Evolutionary conservation across 1,140 invertebrate species (phyloP).

Genomic region (Drosophila burlai): DNA sequence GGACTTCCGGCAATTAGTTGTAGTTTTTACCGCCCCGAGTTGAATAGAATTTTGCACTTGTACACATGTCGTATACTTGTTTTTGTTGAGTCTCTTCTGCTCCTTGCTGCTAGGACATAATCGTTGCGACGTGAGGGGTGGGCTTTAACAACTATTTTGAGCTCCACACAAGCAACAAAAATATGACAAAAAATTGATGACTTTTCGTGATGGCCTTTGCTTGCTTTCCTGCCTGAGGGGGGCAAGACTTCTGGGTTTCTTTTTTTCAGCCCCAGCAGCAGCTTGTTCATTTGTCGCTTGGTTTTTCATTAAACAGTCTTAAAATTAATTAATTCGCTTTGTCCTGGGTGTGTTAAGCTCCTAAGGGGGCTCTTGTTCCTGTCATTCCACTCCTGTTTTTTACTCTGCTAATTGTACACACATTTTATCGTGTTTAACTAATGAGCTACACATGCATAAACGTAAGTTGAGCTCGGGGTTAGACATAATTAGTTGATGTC

Average conservation of each 20-base stretch:
- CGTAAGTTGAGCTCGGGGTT: conserved; percentile 17
- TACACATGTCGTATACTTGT: conserved; percentile 73
- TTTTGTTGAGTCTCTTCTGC: conserved; percentile 25
- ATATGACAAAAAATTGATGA: conserved; percentile 53
- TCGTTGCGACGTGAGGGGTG: conserved; percentile 25
- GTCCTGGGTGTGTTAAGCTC: conserved; percentile 34
- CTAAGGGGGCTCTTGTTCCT: not conserved
- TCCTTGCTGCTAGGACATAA: conserved; percentile 30
- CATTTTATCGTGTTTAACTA: conserved; percentile 62
- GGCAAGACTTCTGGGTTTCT: not conserved
- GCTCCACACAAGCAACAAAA: conserved; percentile 9
- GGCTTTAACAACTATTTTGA: conserved; percentile 28
- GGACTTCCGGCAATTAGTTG: conserved; percentile 74
- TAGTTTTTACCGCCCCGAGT: conserved; percentile 29
- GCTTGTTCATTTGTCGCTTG: conserved; percentile 56
- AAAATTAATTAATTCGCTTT: conserved; percentile 68
- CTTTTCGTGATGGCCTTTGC: conserved; percentile 22
- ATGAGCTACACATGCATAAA: conserved; percentile 43
- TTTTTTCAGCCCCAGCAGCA: conserved; percentile 1
- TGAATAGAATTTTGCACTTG: conserved; percentile 41
- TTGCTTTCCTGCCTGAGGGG: conserved; percentile 14
- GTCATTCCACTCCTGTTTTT: conserved; percentile 10
- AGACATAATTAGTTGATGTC: conserved; percentile 21
- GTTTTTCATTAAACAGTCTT: conserved; percentile 72
- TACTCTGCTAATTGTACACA: conserved; percentile 50